Conservation (phyloP, 2,797 vertebrate species). For the Acipenser ruthenus region DNA sequence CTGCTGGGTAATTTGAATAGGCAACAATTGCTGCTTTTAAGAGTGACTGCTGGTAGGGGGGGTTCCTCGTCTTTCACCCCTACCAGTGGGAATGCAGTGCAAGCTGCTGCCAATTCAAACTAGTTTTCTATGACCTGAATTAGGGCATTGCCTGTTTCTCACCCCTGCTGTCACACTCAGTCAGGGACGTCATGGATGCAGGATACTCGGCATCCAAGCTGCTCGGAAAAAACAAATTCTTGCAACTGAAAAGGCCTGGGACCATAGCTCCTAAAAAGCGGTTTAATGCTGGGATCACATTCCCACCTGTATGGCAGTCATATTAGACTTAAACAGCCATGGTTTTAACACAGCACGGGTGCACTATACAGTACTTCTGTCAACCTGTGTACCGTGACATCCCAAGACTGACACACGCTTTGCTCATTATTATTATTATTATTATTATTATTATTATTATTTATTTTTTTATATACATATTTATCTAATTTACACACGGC, state of each 20-base stretch:
- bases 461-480: slow-evolving; percentile 70
- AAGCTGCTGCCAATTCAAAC: too few relatives aligned
- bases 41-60: too few relatives aligned
- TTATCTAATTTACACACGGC: slow-evolving; percentile 59
- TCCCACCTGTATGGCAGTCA: not conserved
- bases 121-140: too few relatives aligned
- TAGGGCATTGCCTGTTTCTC: not conserved
- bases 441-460: slow-evolving; percentile 66
- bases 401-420: slow-evolving; percentile 37
- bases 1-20: too few relatives aligned
- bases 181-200: not conserved
- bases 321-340: not conserved
- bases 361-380: not conserved
- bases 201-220: not conserved
- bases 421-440: slow-evolving; percentile 52
- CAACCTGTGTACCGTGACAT: slow-evolving; percentile 1
- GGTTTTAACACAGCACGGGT: not conserved
- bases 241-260: not conserved
- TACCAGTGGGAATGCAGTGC: too few relatives aligned
- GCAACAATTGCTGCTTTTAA: too few relatives aligned
- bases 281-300: not conserved
- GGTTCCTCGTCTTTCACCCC: too few relatives aligned
- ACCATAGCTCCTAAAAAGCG: not conserved
- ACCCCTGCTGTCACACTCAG: not conserved
- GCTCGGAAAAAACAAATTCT: not conserved